Evolutionary conservation across 2,888 invertebrate species (phyloP), one percentile per base, ranked within the genome.

Genomic region (Aphodius sticticus): DNA sequence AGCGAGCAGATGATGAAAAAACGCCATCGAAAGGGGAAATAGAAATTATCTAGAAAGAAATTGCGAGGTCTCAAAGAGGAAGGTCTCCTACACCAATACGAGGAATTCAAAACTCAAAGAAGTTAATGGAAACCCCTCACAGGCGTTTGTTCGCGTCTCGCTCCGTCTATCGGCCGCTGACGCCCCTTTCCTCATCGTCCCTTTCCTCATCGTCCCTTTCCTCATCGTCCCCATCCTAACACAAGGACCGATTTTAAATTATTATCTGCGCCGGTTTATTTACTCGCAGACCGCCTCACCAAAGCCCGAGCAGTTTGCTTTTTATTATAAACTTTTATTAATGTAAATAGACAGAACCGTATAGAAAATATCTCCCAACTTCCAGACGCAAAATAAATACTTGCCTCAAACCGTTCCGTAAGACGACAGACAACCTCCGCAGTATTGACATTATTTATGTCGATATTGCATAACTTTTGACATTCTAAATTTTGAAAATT

Each of bases 91-190:
- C 53, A 53, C 53, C 53, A 53, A 53, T 53, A 53, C 53, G 53
- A 12, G 35, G 81, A 81, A 81, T 79, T 81, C 81, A 74, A 77
- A 79, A 81, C 81, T 81, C 81, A 81, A 81, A 86, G 86, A 87
- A 86, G 87, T 93, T 87, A 91, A 92, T 91, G 91, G 90, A 90
- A 90, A 91, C 90, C 91, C 74, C 91, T 91, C 89, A 89, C 88
- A 91, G 91, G 91, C 90, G 90, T 91, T 91, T 91, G 91, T 91
- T 91, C 89, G 90, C 89, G 85, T 86, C 86, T 74, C 74, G 36
- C 37, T 37, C 36, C 74, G 71, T 16, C 70, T n/a, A 71, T 35
- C 71, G 71, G 35, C 26, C 16, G 35, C 71, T 16, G 35, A 71
- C 71, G 71, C n/a, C n/a, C n/a, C n/a, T n/a, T n/a, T n/a, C n/a